These are phyloP conservation scores for Caenorhabditis sp. DNA, from an alignment of 2,888 invertebrate species.

Conservation along the genomic window DNA sequence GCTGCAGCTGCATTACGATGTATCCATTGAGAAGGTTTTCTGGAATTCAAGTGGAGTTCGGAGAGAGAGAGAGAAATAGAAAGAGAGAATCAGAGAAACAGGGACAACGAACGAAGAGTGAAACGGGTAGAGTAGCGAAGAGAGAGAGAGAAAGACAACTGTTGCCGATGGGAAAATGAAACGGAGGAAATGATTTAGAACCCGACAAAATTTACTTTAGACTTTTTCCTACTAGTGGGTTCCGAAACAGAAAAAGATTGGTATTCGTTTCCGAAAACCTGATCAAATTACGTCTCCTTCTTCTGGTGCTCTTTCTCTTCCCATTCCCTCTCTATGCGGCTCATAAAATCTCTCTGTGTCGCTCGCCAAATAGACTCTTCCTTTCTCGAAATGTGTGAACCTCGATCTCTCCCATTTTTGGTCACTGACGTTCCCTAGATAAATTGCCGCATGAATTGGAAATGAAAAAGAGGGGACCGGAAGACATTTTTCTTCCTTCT, in stretches of 20 bases:
- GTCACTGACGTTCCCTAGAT: slow-evolving; percentile 1
- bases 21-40: slow-evolving; percentile 24
- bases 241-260: neutral
- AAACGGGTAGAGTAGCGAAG: slow-evolving; percentile 11
- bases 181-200: slow-evolving; percentile 6
- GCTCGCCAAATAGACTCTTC: slow-evolving; percentile 5
- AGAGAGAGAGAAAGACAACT: slow-evolving; percentile 29
- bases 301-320: slow-evolving; percentile 4
- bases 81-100: slow-evolving; percentile 26
- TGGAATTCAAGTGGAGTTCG: slow-evolving; percentile 32
- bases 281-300: slow-evolving; percentile 50
- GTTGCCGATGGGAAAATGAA: slow-evolving; percentile 37
- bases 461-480: slow-evolving; percentile 2
- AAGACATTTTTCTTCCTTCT: slow-evolving; percentile 3
- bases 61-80: slow-evolving; percentile 29
- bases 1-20: slow-evolving; percentile 14
- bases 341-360: slow-evolving; percentile 26
- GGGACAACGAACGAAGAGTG: slow-evolving; percentile 21
- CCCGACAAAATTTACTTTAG: neutral
- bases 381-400: slow-evolving; percentile 13
- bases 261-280: slow-evolving; percentile 26
- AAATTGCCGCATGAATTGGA: slow-evolving; percentile 27
- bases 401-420: neutral
- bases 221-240: neutral
- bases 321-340: neutral